phyloP scores from a whole-genome alignment of 2,113 vertebrate genomes.

The Raja brachyura region DNA sequence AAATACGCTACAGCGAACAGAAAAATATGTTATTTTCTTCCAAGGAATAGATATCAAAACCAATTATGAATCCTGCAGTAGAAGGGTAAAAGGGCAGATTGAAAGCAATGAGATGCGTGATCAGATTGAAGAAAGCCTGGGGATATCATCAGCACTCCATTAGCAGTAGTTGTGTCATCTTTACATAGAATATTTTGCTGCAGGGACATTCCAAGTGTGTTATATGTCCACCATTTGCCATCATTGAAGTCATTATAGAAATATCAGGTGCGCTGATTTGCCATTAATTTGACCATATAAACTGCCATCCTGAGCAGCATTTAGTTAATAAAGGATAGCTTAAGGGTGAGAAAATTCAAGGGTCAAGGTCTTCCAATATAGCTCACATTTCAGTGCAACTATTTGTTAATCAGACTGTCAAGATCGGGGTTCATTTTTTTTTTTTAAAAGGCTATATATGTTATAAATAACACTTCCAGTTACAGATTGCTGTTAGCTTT shows the following conservation, averaged over 20 bases:
- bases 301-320: not conserved
- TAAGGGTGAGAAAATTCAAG: not conserved
- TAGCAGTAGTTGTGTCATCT: not conserved
- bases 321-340: not conserved
- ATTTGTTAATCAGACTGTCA: not conserved
- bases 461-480: not conserved
- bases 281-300: not conserved
- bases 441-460: not conserved
- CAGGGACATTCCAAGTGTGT: not conserved
- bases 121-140: not conserved
- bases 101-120: not conserved
- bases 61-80: not conserved
- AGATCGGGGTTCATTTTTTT: not conserved
- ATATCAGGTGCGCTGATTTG: not conserved
- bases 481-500: not conserved
- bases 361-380: not conserved
- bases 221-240: not conserved
- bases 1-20: not conserved
- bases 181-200: not conserved
- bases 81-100: not conserved
- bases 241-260: not conserved
- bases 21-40: not conserved
- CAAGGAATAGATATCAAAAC: not conserved
- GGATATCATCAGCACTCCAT: not conserved
- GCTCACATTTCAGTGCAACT: not conserved